Evolutionary conservation across 2,797 vertebrate species (phyloP).

Genomic region (Coreius guichenoti): DNA sequence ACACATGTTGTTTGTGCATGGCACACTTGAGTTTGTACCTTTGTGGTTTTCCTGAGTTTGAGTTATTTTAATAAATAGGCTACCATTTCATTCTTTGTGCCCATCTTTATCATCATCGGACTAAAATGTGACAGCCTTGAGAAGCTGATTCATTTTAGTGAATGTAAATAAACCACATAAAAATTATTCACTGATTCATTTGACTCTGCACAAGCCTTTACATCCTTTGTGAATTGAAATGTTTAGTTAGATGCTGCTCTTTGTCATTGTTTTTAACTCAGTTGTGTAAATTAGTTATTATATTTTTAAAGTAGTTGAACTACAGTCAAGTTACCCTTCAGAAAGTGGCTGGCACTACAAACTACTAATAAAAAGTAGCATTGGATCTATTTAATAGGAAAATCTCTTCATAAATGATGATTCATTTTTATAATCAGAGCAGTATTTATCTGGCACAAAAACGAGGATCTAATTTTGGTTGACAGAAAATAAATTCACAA

Average conservation of each 20-base stretch:
- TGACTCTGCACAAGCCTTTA: neutral
- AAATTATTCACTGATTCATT: neutral
- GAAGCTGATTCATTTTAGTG: neutral
- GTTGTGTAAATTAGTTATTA: neutral
- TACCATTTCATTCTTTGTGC: no score
- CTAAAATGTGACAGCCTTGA: neutral
- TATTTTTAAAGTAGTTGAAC: neutral
- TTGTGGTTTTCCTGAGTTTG: no score
- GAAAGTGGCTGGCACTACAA: neutral
- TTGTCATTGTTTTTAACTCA: neutral
- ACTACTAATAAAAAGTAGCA: neutral
- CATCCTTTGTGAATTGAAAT: neutral
- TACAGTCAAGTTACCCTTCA: neutral
- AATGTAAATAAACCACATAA: neutral
- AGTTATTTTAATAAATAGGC: no score
- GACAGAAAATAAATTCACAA: neutral
- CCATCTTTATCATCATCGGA: no score
- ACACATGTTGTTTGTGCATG: no score
- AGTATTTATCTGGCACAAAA: neutral
- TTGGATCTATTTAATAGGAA: neutral
- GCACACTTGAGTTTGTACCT: no score
- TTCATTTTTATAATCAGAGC: neutral
- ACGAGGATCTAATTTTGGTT: neutral
- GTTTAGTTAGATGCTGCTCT: neutral
- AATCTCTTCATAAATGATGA: neutral